Evolutionary conservation across 2,888 invertebrate species (phyloP).

Genomic region (Plebejus melissa): DNA sequence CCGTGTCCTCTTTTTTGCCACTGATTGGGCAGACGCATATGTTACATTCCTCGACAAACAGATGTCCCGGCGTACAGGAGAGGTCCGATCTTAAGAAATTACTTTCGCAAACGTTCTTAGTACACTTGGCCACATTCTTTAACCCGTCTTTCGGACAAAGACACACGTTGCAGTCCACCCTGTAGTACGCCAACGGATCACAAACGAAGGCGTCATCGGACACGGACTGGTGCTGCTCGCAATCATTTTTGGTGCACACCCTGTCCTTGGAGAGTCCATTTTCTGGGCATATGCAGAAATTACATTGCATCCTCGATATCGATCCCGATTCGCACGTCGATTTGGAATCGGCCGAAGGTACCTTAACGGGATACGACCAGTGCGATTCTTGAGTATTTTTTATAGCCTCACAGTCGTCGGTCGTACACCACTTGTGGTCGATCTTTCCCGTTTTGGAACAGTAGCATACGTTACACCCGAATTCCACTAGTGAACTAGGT

Average conservation of each 20-base stretch:
- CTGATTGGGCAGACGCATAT: conserved; percentile 67
- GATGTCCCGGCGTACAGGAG: conserved; percentile 54
- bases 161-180: conserved; percentile 68
- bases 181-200: conserved; percentile 61
- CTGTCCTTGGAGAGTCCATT: conserved; percentile 50
- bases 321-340: conserved; percentile 56
- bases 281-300: conserved; percentile 66
- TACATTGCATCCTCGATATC: conserved; percentile 58
- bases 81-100: conserved; percentile 52
- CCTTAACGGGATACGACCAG: conserved; percentile 33
- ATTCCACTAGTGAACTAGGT: conserved; percentile 60
- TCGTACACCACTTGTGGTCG: conserved; percentile 67
- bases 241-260: conserved; percentile 59
- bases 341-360: conserved; percentile 34
- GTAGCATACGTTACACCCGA: conserved; percentile 68
- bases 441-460: conserved; percentile 61
- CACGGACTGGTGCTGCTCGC: conserved; percentile 41
- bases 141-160: conserved; percentile 59
- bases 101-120: conserved; percentile 62
- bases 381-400: conserved; percentile 46
- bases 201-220: conserved; percentile 48
- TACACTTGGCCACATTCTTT: conserved; percentile 67
- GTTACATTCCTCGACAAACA: conserved; percentile 66
- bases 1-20: conserved; percentile 54
- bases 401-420: conserved; percentile 62